Percentiles rank a stretch among this genome's conserved stretches.
Conservation (phyloP, 2,113 vertebrate species). For the Pedionomus torquatus region DNA sequence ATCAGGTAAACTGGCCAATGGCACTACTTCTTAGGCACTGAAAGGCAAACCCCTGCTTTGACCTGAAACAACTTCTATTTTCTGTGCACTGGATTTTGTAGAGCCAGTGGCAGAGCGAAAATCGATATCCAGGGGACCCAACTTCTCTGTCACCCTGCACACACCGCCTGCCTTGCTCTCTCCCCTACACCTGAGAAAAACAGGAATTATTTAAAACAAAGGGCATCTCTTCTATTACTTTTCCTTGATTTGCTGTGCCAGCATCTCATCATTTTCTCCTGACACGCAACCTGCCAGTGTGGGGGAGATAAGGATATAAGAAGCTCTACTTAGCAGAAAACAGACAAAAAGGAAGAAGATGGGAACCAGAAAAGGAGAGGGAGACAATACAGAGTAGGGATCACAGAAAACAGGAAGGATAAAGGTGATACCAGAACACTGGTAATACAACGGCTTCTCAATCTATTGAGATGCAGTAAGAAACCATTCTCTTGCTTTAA, state of each 20-base stretch:
- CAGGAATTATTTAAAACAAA: not conserved
- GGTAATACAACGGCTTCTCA: not conserved
- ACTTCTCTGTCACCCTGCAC: accelerated
- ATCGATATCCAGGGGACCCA: not conserved
- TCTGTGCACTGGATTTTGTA: not conserved
- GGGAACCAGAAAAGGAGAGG: not conserved
- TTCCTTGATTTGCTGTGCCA: not conserved
- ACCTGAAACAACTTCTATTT: not conserved
- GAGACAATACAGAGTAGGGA: not conserved
- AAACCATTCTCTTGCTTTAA: not conserved
- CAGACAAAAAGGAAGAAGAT: not conserved
- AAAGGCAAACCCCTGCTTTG: not conserved
- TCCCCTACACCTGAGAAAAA: not conserved
- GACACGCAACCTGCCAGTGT: not conserved
- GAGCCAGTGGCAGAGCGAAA: not conserved
- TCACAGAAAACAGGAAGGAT: not conserved
- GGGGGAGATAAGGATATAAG: not conserved
- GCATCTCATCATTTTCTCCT: not conserved
- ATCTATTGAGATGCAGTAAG: not conserved
- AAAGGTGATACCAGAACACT: not conserved
- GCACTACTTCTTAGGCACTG: not conserved
- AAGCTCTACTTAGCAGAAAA: not conserved
- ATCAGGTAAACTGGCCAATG: not conserved
- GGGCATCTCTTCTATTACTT: not conserved
- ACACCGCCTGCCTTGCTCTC: not conserved